Percentiles rank a stretch among this genome's conserved stretches.
Evolutionary conservation across 1,140 invertebrate genomes (phyloP).

Genomic region (Zophobas atratus): DNA sequence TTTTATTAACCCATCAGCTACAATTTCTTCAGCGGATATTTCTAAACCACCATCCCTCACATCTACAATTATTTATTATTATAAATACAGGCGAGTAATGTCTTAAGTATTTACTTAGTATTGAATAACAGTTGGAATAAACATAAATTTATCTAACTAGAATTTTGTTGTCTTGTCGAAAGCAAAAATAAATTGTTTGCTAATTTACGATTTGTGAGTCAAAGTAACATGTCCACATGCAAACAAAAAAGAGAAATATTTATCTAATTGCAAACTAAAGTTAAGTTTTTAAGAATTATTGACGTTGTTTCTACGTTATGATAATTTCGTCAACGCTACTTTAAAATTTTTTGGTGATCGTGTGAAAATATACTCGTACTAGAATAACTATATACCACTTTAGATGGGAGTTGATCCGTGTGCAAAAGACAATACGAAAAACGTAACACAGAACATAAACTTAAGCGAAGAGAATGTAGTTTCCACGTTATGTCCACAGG

Average conservation of each 20-base stretch:
- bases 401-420: neutral
- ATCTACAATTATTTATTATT: constrained; percentile 60
- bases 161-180: constrained; percentile 22
- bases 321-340: neutral
- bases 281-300: constrained; percentile 3
- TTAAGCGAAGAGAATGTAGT: neutral
- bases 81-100: neutral
- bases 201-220: constrained; percentile 31
- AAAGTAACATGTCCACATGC: constrained; percentile 44
- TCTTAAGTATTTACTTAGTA: neutral
- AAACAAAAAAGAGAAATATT: constrained; percentile 34
- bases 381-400: neutral
- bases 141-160: constrained; percentile 47
- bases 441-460: neutral
- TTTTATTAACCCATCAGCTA: constrained; percentile 88
- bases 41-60: constrained; percentile 68
- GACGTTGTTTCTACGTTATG: neutral
- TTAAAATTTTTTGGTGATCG: too few species aligned
- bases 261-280: constrained; percentile 34
- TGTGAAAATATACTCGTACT: neutral
- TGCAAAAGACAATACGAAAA: neutral
- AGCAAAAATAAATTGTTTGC: constrained; percentile 35
- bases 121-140: constrained; percentile 47
- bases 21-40: constrained; percentile 80
- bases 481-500: constrained; percentile 9